Evolutionary conservation across 1,140 invertebrate species (phyloP), one percentile per base, ranked within the genome.

Genomic region (Papilio machaon): DNA sequence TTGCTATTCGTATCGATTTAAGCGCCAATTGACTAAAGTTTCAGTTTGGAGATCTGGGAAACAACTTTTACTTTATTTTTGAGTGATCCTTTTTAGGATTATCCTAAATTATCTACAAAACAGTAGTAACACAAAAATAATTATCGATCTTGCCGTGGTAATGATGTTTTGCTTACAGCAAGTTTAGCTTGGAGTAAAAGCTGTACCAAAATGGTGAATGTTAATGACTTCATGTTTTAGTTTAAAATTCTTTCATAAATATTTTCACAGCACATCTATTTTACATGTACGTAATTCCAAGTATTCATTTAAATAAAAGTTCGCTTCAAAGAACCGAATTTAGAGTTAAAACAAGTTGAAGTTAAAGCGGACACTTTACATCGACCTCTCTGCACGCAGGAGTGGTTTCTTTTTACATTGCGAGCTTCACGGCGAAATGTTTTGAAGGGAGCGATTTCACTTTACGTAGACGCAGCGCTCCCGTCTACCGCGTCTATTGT

Each of bases 361-460:
- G 76, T 60, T 52, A 67, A 81, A 80, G 73, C 60, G 70, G 77
- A 82, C 49, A 76, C 58, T 54, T 80, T 52, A 67, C 47, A 83
- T 79, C 80, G 74, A 82, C 74, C 74, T 49, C 74, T 73, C 43
- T 75, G 30, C 46, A 76, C 74, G 76, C 52, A 38, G 76, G 23
- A 60, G 30, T 60, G 49, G 76, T 78, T 78, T 85, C 82, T 88
- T 89, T 91, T 92, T 92, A 94, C 90, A 91, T 91, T 90, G 87
- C 83, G 88, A 86, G 86, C 88, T 43, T 86, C 84, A 80, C 88
- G 88, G 90, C 90, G 90, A 92, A 94, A 93, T 93, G 91, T 94
- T 94, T 93, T 93, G 91, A 93, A 94, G 92, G 92, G 89, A 92
- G 89, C 90, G 92, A 91, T 93, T 93, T 91, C 91, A 89, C 91